A percentile compares a stretch with the other conserved stretches of the same genome.
Evolutionary conservation across 2,797 vertebrate species (phyloP).

Genomic region (Ctenosaura bakeri): DNA sequence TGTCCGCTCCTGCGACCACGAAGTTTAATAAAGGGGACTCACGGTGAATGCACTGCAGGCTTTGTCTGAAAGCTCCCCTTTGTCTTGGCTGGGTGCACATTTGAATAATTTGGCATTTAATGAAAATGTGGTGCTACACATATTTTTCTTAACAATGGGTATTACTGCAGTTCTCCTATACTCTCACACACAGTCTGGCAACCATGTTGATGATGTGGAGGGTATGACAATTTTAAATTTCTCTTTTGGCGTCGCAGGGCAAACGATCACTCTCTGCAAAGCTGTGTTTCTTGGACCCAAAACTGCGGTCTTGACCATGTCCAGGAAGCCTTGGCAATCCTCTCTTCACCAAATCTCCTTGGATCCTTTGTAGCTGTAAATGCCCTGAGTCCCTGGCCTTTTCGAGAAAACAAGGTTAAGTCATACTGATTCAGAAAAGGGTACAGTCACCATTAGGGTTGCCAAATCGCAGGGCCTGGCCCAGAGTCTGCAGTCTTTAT

Average conservation of each 20-base stretch:
- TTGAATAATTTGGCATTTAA: conserved; percentile 73
- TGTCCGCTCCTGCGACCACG: conserved; percentile 47
- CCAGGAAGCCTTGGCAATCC: neutral
- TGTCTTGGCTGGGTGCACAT: conserved; percentile 46
- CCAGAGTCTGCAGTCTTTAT: too few relatives aligned
- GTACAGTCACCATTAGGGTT: too few relatives aligned
- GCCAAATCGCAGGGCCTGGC: too few relatives aligned
- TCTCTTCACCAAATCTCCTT: neutral
- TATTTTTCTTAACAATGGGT: conserved; percentile 36
- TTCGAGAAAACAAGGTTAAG: neutral
- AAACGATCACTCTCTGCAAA: neutral
- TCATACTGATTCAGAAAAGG: neutral
- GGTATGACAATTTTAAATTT: neutral
- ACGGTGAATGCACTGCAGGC: neutral
- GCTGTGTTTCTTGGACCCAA: neutral
- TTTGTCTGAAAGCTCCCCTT: neutral
- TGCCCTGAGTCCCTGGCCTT: neutral
- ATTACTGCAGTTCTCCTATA: neutral
- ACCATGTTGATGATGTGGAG: neutral
- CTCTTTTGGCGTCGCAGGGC: too few relatives aligned
- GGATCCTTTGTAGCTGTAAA: neutral
- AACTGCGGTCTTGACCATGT: neutral
- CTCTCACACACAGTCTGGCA: neutral
- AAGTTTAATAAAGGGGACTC: conserved; percentile 19
- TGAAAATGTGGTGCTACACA: conserved; percentile 63